A percentile compares a stretch with the other conserved stretches of the same genome.
phyloP scores from a whole-genome alignment of 2,888 invertebrate species.

The Alviniconcha strummeri region DNA sequence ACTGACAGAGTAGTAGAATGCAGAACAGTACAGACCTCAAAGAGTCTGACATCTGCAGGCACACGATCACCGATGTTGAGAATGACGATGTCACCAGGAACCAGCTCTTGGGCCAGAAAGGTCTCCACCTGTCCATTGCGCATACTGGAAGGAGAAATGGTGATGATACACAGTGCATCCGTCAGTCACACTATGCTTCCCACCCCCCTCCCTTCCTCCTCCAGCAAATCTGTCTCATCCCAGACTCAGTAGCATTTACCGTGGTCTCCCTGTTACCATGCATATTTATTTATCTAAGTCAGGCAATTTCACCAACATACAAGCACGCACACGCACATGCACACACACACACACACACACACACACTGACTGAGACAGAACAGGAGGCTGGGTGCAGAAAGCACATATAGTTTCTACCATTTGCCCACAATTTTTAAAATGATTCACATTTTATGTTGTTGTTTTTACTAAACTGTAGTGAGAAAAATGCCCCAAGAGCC shows the following conservation, averaged over 20 bases:
- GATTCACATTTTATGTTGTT: neutral
- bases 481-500: no score
- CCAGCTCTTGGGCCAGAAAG: constrained; percentile 94
- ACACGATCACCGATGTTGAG: constrained; percentile 96
- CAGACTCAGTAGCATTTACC: neutral
- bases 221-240: no score
- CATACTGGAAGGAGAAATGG: constrained; percentile 70
- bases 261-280: neutral
- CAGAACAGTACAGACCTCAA: constrained; percentile 78
- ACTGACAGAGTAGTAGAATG: no score
- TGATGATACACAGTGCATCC: no score
- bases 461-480: neutral
- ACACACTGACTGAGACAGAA: neutral
- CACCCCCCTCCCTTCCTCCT: no score
- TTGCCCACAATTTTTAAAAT: neutral
- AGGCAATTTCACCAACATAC: neutral
- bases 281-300: no score
- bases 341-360: constrained; percentile 15
- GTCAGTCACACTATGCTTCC: no score
- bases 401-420: no score
- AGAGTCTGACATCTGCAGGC: constrained; percentile 96
- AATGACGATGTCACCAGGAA: constrained; percentile 96
- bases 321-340: neutral
- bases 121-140: constrained; percentile 90
- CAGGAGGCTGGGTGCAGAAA: neutral